Percentiles rank a stretch among this genome's conserved stretches.
Conservation (phyloP, 2,888 invertebrate genomes). For the Phyllotreta cruciferae region DNA sequence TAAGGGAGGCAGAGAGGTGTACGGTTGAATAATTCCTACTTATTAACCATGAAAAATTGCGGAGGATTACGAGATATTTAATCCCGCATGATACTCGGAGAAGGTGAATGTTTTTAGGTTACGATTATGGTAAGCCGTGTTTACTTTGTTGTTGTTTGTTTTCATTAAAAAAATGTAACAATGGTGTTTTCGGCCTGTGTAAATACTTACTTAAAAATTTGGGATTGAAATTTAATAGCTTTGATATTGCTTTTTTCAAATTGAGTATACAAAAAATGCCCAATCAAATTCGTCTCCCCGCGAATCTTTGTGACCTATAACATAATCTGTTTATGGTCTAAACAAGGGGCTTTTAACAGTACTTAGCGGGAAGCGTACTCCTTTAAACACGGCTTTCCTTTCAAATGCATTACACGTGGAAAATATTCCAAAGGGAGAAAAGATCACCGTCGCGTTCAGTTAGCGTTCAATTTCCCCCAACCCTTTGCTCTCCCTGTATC, state of each 20-base stretch:
- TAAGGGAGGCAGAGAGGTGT: slow-evolving; percentile 7
- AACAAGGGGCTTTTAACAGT: slow-evolving; percentile 57
- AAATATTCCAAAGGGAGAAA: slow-evolving; percentile 51
- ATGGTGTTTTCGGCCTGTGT: too few species aligned
- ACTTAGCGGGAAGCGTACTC: slow-evolving; percentile 58
- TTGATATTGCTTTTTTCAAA: too few species aligned
- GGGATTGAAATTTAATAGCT: too few species aligned
- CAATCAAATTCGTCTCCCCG: too few species aligned
- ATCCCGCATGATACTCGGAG: slow-evolving; percentile 13
- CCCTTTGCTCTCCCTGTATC: slow-evolving; percentile 16
- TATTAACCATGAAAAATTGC: slow-evolving; percentile 27
- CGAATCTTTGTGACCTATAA: slow-evolving; percentile 18
- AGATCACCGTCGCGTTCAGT: slow-evolving; percentile 29
- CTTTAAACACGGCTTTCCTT: slow-evolving; percentile 59
- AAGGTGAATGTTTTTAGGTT: slow-evolving; percentile 12
- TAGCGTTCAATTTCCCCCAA: slow-evolving; percentile 13
- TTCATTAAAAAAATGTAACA: too few species aligned
- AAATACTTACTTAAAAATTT: too few species aligned
- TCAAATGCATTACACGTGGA: slow-evolving; percentile 58
- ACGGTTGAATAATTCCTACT: slow-evolving; percentile 19
- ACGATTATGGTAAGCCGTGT: too few species aligned
- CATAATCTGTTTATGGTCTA: slow-evolving; percentile 41
- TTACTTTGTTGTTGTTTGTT: too few species aligned
- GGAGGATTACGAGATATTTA: slow-evolving; percentile 15
- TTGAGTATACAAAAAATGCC: too few species aligned